phyloP scores from a whole-genome alignment of 2,113 vertebrate species.

The Sialia sialis region DNA sequence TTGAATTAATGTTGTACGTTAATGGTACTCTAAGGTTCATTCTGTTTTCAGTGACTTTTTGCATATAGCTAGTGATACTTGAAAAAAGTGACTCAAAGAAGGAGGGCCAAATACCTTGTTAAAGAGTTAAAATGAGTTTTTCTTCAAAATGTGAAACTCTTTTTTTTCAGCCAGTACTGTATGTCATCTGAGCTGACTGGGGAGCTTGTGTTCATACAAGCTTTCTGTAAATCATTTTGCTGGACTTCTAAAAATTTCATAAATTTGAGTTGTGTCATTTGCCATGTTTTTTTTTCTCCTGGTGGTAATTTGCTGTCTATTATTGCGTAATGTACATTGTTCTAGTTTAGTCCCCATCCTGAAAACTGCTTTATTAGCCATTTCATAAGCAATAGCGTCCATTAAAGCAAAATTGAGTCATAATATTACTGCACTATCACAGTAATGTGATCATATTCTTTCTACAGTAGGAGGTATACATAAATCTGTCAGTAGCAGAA shows the following conservation, averaged over 20 bases:
- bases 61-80: not conserved
- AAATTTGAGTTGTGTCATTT: not conserved
- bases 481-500: slow-evolving; percentile 26
- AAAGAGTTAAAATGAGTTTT: not conserved
- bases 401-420: slow-evolving; percentile 36
- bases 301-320: not conserved
- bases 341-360: slow-evolving; percentile 1
- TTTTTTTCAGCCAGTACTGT: not conserved
- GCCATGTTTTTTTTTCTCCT: not conserved
- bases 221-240: not conserved
- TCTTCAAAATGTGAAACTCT: not conserved
- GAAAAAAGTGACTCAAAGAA: not conserved
- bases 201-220: not conserved
- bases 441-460: slow-evolving; percentile 20
- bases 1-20: not conserved
- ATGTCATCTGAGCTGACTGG: not conserved
- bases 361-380: slow-evolving; percentile 51
- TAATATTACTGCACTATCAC: not conserved
- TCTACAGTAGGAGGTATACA: not conserved
- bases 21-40: not conserved
- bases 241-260: not conserved
- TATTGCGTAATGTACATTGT: not conserved
- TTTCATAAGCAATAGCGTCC: slow-evolving; percentile 39
- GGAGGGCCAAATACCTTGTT: not conserved
- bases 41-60: not conserved